phyloP scores from a whole-genome alignment of 1,140 invertebrate genomes.

The Pachyrhynchus sulphureomaculatus region DNA sequence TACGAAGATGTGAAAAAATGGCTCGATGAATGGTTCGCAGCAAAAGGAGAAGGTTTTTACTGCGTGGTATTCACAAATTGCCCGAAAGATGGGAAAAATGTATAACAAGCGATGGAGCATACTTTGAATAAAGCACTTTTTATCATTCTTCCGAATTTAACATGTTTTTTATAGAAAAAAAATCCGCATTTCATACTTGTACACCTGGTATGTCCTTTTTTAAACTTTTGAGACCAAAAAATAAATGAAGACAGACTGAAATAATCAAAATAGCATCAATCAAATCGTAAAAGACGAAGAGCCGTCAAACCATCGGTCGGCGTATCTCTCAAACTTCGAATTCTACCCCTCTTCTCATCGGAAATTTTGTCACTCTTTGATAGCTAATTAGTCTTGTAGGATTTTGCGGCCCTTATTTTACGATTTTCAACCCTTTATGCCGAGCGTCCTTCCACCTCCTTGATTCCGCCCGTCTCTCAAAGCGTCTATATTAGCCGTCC shows the following conservation, averaged over 20 bases:
- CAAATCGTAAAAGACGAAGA: constrained; percentile 12
- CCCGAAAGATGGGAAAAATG: too few species aligned
- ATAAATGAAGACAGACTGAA: neutral
- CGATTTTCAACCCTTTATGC: constrained; percentile 46
- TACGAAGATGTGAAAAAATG: too few species aligned
- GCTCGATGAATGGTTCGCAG: too few species aligned
- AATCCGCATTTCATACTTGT: too few species aligned
- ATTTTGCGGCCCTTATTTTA: constrained; percentile 45
- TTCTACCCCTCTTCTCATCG: constrained; percentile 38
- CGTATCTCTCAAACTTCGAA: constrained; percentile 29
- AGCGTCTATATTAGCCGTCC: constrained; percentile 27
- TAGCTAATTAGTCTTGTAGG: constrained; percentile 49
- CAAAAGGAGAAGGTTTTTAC: too few species aligned
- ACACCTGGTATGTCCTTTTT: too few species aligned
- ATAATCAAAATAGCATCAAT: constrained; percentile 3
- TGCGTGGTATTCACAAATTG: too few species aligned
- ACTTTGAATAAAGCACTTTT: too few species aligned
- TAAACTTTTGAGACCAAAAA: too few species aligned
- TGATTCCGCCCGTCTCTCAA: neutral
- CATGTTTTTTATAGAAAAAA: too few species aligned
- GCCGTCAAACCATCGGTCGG: neutral
- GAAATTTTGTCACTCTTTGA: constrained; percentile 50
- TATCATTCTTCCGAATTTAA: too few species aligned
- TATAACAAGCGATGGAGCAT: too few species aligned
- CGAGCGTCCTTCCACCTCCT: constrained; percentile 19